A percentile compares a stretch with the other conserved stretches of the same genome.
phyloP scores from a whole-genome alignment of 2,113 vertebrate species.

The Epinephelus moara region DNA sequence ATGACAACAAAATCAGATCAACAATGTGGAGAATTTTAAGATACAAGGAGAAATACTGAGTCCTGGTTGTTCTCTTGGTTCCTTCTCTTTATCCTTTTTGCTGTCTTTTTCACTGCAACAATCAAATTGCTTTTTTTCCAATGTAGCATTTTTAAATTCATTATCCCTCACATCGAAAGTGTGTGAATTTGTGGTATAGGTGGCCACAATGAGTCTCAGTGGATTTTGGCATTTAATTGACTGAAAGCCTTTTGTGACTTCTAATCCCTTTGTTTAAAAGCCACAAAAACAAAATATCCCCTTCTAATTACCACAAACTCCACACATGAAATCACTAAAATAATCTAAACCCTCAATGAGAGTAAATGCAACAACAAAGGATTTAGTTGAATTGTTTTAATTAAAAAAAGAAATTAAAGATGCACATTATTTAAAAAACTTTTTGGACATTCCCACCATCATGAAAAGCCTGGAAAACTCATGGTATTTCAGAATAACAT shows the following conservation, averaged over 20 bases:
- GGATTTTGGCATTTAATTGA: conserved; percentile 29
- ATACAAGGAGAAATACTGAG: not conserved
- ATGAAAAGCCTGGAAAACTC: too few relatives aligned
- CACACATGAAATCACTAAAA: not conserved
- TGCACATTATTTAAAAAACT: not conserved
- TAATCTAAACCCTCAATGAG: not conserved
- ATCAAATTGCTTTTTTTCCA: not conserved
- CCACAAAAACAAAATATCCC: not conserved
- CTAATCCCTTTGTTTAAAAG: conserved; percentile 32
- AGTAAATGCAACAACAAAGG: not conserved
- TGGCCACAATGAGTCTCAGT: not conserved
- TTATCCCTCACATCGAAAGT: not conserved
- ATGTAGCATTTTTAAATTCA: not conserved
- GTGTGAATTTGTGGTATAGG: not conserved
- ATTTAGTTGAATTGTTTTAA: not conserved
- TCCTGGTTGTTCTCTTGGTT: not conserved
- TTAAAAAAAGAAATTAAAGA: not conserved
- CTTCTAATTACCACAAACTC: not conserved
- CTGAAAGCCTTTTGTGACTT: conserved; percentile 28
- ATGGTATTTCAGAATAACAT: too few relatives aligned
- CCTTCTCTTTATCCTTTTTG: not conserved
- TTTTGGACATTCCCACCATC: too few relatives aligned
- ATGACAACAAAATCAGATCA: not conserved
- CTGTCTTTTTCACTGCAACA: not conserved
- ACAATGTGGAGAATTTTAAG: not conserved